Conservation (phyloP, 1,140 invertebrate genomes). For the Laodelphax striatellus region DNA sequence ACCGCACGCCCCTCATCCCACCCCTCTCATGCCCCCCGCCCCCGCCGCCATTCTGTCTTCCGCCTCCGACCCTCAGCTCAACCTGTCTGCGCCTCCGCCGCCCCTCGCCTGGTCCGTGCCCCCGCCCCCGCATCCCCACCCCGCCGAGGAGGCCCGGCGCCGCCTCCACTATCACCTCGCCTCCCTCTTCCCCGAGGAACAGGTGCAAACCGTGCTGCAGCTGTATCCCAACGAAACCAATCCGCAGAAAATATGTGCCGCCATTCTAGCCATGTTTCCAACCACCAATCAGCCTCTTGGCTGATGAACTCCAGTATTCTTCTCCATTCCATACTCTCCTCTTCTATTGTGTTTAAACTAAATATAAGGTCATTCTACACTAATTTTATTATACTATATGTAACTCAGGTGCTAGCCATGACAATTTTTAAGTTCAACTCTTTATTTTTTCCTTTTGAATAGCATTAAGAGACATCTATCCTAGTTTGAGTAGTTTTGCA, state of each 20-base stretch:
- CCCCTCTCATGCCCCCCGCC: conserved; percentile 41
- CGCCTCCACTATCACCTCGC: conserved; percentile 73
- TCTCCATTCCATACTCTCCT: background rate
- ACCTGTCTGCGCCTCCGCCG: conserved; percentile 16
- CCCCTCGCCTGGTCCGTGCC: conserved; percentile 41
- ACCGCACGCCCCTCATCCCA: conserved; percentile 29
- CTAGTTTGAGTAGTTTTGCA: background rate
- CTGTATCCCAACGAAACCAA: conserved; percentile 77
- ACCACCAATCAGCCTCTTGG: conserved; percentile 6
- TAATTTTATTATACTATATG: background rate
- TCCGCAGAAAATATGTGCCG: conserved; percentile 76
- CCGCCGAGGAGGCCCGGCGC: conserved; percentile 50
- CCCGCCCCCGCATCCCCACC: conserved; percentile 32
- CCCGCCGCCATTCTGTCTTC: conserved; percentile 35
- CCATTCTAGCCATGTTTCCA: conserved; percentile 65
- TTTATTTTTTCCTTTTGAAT: no score
- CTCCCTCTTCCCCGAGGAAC: conserved; percentile 77
- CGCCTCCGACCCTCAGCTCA: conserved; percentile 28
- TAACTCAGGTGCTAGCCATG: background rate
- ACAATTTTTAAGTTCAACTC: background rate
- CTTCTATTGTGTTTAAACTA: background rate
- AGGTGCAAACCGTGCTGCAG: conserved; percentile 73
- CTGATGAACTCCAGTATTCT: background rate
- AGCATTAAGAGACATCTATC: no score
- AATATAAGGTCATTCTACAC: background rate